Percentiles rank a stretch among this genome's conserved stretches.
phyloP scores from a whole-genome alignment of 2,113 vertebrate species.

The Brachyhypopomus occidentalis region DNA sequence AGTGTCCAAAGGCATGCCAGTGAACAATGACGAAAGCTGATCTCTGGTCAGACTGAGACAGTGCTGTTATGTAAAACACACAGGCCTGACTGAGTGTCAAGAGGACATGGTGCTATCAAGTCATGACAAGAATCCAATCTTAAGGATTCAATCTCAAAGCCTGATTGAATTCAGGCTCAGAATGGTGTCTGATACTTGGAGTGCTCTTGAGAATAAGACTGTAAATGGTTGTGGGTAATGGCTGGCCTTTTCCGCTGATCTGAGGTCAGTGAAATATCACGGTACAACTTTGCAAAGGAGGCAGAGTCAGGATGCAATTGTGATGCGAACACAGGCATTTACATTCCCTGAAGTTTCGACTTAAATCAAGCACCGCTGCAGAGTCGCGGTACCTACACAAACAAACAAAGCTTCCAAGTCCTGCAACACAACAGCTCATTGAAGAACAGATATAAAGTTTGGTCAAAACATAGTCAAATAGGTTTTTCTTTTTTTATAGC shows the following conservation, averaged over 20 bases:
- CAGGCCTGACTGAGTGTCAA: conserved; percentile 11
- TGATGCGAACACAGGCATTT: background rate
- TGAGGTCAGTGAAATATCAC: background rate
- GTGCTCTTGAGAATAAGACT: conserved; percentile 19
- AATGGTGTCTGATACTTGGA: conserved; percentile 1
- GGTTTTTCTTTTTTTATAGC: too few species aligned
- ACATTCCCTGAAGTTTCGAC: background rate
- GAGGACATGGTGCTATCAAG: background rate
- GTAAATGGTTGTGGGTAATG: background rate
- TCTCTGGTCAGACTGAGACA: background rate
- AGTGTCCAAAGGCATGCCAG: too few species aligned
- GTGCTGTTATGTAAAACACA: background rate
- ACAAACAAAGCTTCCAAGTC: background rate
- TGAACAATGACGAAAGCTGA: background rate
- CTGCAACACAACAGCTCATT: background rate
- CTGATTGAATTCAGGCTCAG: conserved; percentile 7
- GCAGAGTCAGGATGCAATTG: background rate
- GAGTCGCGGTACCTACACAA: background rate
- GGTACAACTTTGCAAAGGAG: background rate
- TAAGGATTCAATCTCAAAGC: conserved; percentile 25
- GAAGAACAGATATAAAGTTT: too few species aligned
- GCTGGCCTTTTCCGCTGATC: background rate
- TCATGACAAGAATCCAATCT: conserved; percentile 18
- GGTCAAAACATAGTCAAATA: too few species aligned
- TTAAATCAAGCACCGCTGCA: background rate